These are phyloP conservation scores for Ellobius talpinus DNA, from an alignment of 2,113 vertebrate genomes.

Conservation along the genomic window DNA sequence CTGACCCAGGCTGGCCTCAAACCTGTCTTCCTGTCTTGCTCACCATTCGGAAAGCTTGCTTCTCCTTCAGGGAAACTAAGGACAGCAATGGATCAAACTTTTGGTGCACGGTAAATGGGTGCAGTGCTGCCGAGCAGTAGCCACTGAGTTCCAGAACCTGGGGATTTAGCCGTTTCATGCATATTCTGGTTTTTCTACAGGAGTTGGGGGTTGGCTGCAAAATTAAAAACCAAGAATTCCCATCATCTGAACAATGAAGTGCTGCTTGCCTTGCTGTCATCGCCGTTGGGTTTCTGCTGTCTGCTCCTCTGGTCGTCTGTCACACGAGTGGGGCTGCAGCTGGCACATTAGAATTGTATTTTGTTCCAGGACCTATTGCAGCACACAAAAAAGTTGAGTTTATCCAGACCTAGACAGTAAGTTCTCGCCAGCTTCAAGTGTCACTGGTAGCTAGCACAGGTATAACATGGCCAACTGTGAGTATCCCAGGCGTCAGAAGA, in stretches of 20 bases:
- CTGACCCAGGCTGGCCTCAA: neutral
- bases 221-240: slow-evolving; percentile 42
- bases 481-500: neutral
- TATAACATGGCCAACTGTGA: slow-evolving; percentile 12
- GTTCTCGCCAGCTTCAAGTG: neutral
- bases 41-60: neutral
- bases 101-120: neutral
- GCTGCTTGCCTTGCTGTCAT: neutral
- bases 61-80: neutral
- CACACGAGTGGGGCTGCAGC: neutral
- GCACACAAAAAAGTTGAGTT: slow-evolving; percentile 19
- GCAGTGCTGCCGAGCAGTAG: neutral
- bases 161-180: neutral
- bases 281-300: neutral
- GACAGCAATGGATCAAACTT: neutral
- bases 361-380: slow-evolving; percentile 31
- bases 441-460: neutral
- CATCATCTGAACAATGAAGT: neutral
- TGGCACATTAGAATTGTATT: slow-evolving; percentile 17
- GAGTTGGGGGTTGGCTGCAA: neutral
- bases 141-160: neutral
- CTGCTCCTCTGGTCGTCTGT: neutral
- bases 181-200: slow-evolving; percentile 7
- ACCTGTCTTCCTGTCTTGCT: neutral
- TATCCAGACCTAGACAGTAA: slow-evolving; percentile 39